Evolutionary conservation across 2,113 vertebrate genomes (phyloP).

Genomic region (Epinephelus cyanopodus): DNA sequence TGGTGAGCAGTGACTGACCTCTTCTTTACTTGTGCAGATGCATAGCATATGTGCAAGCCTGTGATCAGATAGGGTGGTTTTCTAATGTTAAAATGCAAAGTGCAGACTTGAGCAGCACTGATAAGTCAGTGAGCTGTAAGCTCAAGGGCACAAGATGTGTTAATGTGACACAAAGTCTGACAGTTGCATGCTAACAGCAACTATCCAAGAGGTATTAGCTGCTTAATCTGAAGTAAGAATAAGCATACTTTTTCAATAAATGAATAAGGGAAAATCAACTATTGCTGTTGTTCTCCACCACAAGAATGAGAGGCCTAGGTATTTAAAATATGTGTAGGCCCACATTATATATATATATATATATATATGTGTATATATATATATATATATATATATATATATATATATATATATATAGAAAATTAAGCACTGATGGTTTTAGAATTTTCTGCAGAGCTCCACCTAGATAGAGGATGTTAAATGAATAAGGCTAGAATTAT

Average conservation of each 20-base stretch:
- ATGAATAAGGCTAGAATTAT: background rate
- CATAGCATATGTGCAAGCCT: conserved; percentile 7
- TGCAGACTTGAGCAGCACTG: background rate
- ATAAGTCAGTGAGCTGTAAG: background rate
- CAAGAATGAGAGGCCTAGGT: background rate
- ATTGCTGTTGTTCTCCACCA: background rate
- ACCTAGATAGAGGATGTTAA: background rate
- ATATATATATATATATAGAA: background rate
- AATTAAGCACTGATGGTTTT: conserved; percentile 8
- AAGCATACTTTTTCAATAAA: background rate
- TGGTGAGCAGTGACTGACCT: conserved; percentile 20
- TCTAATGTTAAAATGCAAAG: conserved; percentile 6
- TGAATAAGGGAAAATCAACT: background rate
- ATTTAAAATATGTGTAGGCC: background rate
- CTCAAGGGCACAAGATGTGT: background rate
- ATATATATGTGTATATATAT: too few species aligned
- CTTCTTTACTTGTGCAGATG: conserved; percentile 18
- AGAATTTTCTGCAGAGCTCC: background rate
- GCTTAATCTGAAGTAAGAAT: background rate
- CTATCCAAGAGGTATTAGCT: background rate
- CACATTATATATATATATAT: background rate
- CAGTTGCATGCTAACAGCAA: background rate
- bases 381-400: too few species aligned
- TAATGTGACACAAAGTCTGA: background rate
- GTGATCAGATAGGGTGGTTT: conserved; percentile 1